Conservation (phyloP, 2,797 vertebrate species). For the Sandelia bainsii region DNA sequence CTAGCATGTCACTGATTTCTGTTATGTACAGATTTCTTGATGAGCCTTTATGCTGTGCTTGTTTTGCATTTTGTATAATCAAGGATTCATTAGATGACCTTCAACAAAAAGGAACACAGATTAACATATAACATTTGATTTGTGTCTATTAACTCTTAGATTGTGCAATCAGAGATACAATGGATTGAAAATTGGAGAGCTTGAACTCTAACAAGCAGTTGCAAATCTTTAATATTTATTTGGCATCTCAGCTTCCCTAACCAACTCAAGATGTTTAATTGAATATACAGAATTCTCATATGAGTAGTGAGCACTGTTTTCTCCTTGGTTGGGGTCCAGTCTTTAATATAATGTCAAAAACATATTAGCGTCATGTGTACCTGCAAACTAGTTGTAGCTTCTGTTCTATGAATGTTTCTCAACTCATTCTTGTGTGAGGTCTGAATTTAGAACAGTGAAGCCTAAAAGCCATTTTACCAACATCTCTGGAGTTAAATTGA, state of each 20-base stretch:
- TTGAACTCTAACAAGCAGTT: conserved; percentile 8
- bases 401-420: conserved; percentile 18
- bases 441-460: conserved; percentile 38
- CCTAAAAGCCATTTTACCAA: conserved; percentile 53
- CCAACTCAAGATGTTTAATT: conserved; percentile 4
- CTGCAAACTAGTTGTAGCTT: background rate
- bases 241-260: conserved; percentile 13
- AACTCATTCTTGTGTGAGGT: background rate
- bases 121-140: conserved; percentile 19
- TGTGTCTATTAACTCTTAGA: conserved; percentile 38
- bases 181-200: conserved; percentile 36
- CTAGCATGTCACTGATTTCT: conserved; percentile 25
- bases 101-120: conserved; percentile 15
- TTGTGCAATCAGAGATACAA: conserved; percentile 35
- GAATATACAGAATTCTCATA: conserved; percentile 13
- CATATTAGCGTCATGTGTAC: conserved; percentile 12
- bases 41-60: background rate
- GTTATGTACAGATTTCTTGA: conserved; percentile 12
- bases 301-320: conserved; percentile 1
- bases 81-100: conserved; percentile 23
- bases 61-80: conserved; percentile 8
- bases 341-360: conserved; percentile 17
- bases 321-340: conserved; percentile 2
- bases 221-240: conserved; percentile 26
- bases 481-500: conserved; percentile 59